phyloP scores from a whole-genome alignment of 1,140 invertebrate species.

The Hylaeus anthracinus region DNA sequence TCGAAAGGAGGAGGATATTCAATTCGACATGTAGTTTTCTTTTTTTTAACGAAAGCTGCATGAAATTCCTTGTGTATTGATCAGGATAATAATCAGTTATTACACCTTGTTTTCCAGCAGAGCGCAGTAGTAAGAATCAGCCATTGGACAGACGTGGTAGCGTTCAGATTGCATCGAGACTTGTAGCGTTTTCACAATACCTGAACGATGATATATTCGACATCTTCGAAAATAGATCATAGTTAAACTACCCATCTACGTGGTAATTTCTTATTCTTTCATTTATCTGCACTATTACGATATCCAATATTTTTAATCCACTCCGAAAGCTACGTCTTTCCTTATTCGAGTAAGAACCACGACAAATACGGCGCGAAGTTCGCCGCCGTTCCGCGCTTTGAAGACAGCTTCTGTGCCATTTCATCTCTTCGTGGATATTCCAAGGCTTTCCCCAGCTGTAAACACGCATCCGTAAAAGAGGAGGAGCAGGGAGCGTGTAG shows the following conservation, averaged over 20 bases:
- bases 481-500: neutral
- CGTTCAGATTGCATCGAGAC: neutral
- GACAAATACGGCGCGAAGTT: neutral
- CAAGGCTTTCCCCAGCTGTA: neutral
- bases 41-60: no score
- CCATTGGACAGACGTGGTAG: neutral
- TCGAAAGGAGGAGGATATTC: no score
- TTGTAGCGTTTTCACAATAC: neutral
- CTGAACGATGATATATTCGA: neutral
- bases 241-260: no score
- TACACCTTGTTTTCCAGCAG: neutral
- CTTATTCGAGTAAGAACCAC: neutral
- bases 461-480: conserved; percentile 1
- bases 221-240: no score
- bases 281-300: no score
- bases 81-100: no score
- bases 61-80: no score
- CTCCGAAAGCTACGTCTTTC: neutral
- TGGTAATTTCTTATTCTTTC: no score
- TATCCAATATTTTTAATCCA: neutral
- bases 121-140: conserved; percentile 10
- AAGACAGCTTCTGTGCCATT: neutral
- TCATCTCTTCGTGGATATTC: neutral
- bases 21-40: no score
- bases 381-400: neutral